These are phyloP conservation scores for Rhinolophus ferrumequinum DNA, from an alignment of 2,113 vertebrate genomes.

Conservation along the genomic window DNA sequence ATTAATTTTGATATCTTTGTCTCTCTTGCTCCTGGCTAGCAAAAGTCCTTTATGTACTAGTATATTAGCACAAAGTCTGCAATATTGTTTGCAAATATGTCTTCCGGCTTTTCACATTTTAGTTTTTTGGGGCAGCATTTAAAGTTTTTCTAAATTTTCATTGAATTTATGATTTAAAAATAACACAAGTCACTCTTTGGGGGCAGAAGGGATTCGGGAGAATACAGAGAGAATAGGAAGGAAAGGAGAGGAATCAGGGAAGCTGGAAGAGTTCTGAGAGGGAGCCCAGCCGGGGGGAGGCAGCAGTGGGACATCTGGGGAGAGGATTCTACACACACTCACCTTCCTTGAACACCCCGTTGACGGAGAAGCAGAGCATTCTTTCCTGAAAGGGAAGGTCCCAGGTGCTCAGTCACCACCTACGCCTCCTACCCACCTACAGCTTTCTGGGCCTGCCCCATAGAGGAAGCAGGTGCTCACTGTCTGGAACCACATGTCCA, in stretches of 20 bases:
- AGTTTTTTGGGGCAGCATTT: no score
- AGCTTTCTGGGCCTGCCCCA: not conserved
- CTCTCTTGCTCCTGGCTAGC: no score
- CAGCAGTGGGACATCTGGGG: not conserved
- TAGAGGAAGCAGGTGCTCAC: conserved; percentile 80
- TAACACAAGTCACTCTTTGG: no score
- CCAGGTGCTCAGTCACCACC: no score
- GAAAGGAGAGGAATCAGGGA: not conserved
- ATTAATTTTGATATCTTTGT: no score
- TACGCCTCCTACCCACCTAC: not conserved
- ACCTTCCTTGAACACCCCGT: conserved; percentile 90
- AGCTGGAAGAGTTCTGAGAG: conserved; percentile 57
- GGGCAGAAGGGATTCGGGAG: not conserved
- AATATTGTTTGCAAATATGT: no score
- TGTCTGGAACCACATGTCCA: conserved; percentile 89
- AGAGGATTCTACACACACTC: not conserved
- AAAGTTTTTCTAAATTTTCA: no score
- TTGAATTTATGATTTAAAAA: no score
- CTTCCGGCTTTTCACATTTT: no score
- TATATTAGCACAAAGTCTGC: no score
- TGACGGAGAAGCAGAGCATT: conserved; percentile 90
- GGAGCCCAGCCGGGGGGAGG: not conserved
- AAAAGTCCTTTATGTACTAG: no score
- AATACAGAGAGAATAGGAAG: not conserved
- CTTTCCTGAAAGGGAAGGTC: conserved; percentile 83